These are phyloP conservation scores for Orycteropus afer DNA, from an alignment of 2,113 vertebrate genomes.

Conservation along the genomic window DNA sequence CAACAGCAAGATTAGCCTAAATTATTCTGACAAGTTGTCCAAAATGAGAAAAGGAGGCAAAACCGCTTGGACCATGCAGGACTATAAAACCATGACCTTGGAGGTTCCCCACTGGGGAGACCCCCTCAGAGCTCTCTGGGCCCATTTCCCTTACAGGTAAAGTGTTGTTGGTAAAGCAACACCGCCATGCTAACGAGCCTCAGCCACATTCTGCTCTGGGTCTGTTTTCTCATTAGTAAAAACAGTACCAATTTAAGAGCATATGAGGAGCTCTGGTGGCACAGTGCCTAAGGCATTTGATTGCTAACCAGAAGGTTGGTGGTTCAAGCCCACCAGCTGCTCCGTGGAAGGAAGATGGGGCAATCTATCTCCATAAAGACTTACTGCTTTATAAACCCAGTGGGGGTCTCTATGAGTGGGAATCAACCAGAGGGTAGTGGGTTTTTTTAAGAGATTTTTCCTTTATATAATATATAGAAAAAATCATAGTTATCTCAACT, in stretches of 20 bases:
- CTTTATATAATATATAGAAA: too few relatives aligned
- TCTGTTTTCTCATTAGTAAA: not conserved
- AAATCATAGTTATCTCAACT: too few relatives aligned
- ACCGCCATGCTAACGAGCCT: not conserved
- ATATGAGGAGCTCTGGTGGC: not conserved
- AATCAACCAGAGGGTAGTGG: too few relatives aligned
- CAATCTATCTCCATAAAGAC: too few relatives aligned
- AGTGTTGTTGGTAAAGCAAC: not conserved
- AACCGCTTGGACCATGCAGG: not conserved
- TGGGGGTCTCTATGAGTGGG: too few relatives aligned
- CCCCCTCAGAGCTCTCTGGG: not conserved
- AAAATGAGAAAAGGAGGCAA: not conserved
- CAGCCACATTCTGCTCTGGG: not conserved
- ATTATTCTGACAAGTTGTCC: not conserved
- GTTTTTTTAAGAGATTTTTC: too few relatives aligned
- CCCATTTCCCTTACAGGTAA: not conserved
- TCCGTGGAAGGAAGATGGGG: not conserved
- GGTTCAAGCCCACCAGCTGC: not conserved
- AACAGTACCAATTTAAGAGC: not conserved
- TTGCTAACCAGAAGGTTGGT: not conserved
- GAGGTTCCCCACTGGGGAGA: not conserved
- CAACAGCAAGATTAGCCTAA: not conserved
- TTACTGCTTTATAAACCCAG: too few relatives aligned
- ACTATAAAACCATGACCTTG: too few relatives aligned
- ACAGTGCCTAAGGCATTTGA: too few relatives aligned